Percentiles rank a stretch among this genome's conserved stretches.
Conservation (phyloP, 92 coral and sea anemone genomes). For the Porites evermanni region DNA sequence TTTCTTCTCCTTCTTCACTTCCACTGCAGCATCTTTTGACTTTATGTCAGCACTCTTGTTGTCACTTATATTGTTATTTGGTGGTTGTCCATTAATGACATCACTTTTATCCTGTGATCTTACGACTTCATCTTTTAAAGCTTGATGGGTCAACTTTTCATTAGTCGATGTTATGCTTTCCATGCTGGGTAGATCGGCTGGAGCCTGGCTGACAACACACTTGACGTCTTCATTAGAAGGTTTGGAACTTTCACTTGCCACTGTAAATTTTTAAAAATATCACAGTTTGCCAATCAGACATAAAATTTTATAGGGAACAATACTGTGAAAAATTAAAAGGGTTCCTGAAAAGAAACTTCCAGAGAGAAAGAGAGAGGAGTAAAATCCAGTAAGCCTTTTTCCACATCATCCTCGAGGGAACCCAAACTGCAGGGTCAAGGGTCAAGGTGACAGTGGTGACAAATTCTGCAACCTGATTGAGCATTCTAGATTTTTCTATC, state of each 20-base stretch:
- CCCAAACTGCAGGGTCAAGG: no score
- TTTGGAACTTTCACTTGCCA: background rate
- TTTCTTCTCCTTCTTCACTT: constrained; percentile 46
- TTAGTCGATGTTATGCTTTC: background rate
- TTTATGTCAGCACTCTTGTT: constrained; percentile 1
- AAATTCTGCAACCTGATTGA: no score
- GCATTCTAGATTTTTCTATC: no score
- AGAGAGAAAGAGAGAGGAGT: no score
- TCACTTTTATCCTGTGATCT: constrained; percentile 13
- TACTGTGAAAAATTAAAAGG: background rate
- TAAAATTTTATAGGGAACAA: no score
- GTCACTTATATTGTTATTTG: constrained; percentile 14
- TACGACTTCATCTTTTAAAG: background rate
- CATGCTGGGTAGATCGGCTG: background rate
- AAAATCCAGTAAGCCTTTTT: no score
- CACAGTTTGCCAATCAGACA: background rate
- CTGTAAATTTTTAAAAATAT: background rate
- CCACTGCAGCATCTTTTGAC: constrained; percentile 18
- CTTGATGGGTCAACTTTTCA: background rate
- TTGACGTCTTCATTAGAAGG: background rate
- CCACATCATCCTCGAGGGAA: no score
- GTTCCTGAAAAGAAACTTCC: no score
- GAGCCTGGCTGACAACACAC: background rate
- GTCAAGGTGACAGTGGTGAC: no score
- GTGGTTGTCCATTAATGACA: constrained; percentile 4